Percentiles rank a stretch among this genome's conserved stretches.
Evolutionary conservation across 30 jellyfish, hydroid and myxozoan genomes (phyloP).

Genomic region (Rhopilema esculentum): DNA sequence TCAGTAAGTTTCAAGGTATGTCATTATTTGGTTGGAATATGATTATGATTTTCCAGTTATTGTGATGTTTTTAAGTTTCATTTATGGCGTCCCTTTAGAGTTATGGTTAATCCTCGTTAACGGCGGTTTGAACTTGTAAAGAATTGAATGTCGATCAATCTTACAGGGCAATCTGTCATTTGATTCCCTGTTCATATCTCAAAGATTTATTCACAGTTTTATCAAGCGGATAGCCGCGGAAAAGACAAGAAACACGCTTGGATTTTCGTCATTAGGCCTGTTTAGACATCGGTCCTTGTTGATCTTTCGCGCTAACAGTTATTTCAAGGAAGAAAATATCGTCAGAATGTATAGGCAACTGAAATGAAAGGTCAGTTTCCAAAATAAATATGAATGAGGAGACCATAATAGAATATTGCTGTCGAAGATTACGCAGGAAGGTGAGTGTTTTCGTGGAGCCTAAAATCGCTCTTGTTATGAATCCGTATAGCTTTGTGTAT

Average conservation of each 20-base stretch:
- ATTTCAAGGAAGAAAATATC: neutral
- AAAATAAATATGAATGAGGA: neutral
- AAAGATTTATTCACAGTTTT: conserved; percentile 55
- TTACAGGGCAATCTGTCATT: conserved; percentile 63
- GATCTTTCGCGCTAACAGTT: neutral
- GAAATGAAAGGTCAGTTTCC: neutral
- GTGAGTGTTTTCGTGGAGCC: neutral
- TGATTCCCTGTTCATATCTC: conserved; percentile 39
- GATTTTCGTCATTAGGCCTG: conserved; percentile 3
- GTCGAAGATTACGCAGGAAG: neutral
- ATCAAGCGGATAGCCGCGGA: conserved; percentile 54
- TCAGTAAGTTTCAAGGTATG: neutral
- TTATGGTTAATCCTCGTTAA: conserved; percentile 67
- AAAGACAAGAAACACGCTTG: conserved; percentile 10
- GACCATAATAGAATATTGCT: neutral
- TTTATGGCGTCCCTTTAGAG: conserved; percentile 50
- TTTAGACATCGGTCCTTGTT: neutral
- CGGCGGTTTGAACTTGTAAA: conserved; percentile 74
- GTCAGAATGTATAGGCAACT: neutral
- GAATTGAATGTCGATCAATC: conserved; percentile 72
- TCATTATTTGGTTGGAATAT: neutral
- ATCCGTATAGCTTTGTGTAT: neutral
- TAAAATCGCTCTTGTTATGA: neutral
- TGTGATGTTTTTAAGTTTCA: conserved; percentile 9
- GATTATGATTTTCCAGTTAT: neutral